Evolutionary conservation across 2,888 invertebrate species (phyloP).

Genomic region (Anarsia innoxiella): DNA sequence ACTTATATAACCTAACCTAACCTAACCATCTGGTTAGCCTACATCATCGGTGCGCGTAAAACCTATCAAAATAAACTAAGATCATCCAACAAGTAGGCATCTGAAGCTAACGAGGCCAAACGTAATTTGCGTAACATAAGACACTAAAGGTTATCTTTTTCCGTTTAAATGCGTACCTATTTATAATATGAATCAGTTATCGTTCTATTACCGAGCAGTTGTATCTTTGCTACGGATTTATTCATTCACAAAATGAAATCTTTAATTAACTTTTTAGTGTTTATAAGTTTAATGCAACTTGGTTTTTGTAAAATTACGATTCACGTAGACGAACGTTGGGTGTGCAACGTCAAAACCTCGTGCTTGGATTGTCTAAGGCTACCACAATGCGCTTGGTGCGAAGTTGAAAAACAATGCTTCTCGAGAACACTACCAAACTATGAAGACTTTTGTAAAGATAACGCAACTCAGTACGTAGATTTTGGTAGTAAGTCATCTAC

Average conservation of each 20-base stretch:
- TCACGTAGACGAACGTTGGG: constrained; percentile 42
- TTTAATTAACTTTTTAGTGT: background rate
- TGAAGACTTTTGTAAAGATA: constrained; percentile 39
- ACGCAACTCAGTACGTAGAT: constrained; percentile 37
- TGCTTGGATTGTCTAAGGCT: constrained; percentile 53
- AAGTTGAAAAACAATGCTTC: constrained; percentile 45
- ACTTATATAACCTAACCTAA: background rate
- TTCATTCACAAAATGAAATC: background rate
- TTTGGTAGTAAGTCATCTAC: constrained; percentile 38
- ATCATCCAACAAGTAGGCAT: background rate
- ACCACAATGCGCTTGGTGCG: constrained; percentile 61
- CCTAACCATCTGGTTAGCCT: background rate
- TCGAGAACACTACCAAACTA: constrained; percentile 32
- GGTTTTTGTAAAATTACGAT: background rate
- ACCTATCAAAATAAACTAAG: background rate
- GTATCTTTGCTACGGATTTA: background rate
- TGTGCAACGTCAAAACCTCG: constrained; percentile 51
- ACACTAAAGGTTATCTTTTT: constrained; percentile 56
- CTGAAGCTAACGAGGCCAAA: constrained; percentile 3
- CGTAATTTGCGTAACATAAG: constrained; percentile 29
- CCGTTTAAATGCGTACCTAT: constrained; percentile 25
- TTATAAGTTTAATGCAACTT: background rate
- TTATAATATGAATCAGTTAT: constrained; percentile 1
- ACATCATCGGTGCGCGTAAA: background rate
- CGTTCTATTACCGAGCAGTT: background rate